phyloP scores from a whole-genome alignment of 2,113 vertebrate species.

The Passer montanus region DNA sequence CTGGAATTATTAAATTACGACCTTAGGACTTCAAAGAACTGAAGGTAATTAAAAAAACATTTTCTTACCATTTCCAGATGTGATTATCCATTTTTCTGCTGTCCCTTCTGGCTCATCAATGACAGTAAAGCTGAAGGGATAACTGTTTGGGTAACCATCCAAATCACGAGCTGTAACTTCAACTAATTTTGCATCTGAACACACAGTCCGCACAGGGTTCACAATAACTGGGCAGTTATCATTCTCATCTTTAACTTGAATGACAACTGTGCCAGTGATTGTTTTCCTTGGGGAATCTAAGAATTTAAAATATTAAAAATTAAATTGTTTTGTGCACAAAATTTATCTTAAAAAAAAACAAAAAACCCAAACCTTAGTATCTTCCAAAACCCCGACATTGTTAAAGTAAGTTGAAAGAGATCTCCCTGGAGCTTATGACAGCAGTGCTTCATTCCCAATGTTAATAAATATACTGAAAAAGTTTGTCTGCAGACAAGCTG shows the following conservation, averaged over 20 bases:
- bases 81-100: constrained; percentile 79
- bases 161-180: constrained; percentile 81
- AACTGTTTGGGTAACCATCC: constrained; percentile 80
- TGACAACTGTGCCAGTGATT: constrained; percentile 84
- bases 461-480: not conserved
- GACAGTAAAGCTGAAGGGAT: constrained; percentile 83
- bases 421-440: not conserved
- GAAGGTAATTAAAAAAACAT: not conserved
- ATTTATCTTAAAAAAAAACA: not conserved
- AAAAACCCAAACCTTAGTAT: not conserved
- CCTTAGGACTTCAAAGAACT: not conserved
- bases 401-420: not conserved
- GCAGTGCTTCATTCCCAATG: not conserved
- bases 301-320: not conserved
- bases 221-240: constrained; percentile 88
- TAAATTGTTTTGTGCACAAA: not conserved
- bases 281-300: constrained; percentile 81
- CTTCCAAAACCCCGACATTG: not conserved
- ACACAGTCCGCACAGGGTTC: constrained; percentile 70
- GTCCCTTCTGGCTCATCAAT: constrained; percentile 64
- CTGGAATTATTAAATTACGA: not conserved
- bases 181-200: constrained; percentile 68
- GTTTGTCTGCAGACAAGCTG: not conserved
- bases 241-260: constrained; percentile 86
- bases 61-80: constrained; percentile 79